phyloP scores from a whole-genome alignment of 2,888 invertebrate species.

The Seira ritae region DNA sequence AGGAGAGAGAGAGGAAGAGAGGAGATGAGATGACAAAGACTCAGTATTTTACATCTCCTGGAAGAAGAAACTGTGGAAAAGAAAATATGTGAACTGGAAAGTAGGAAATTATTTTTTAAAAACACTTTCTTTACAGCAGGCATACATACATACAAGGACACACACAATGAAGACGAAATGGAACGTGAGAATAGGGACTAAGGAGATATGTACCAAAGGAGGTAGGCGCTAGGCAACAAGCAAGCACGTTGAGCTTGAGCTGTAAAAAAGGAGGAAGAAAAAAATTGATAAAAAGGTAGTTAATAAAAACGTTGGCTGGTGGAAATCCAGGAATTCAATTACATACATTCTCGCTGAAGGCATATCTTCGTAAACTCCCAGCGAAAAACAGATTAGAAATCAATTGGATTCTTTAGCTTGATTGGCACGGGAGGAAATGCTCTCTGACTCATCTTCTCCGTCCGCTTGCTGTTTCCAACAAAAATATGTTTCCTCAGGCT shows the following conservation, averaged over 20 bases:
- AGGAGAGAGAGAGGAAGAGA: not conserved
- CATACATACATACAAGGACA: too few relatives aligned
- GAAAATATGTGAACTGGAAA: not conserved
- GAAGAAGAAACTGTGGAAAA: not conserved
- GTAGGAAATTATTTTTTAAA: too few relatives aligned
- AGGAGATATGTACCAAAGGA: too few relatives aligned
- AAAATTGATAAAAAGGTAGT: not conserved
- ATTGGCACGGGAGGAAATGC: not conserved
- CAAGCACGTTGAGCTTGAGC: too few relatives aligned
- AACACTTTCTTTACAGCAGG: too few relatives aligned
- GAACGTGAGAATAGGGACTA: too few relatives aligned
- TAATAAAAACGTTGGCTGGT: not conserved
- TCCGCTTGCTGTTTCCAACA: too few relatives aligned
- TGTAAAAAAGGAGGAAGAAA: too few relatives aligned
- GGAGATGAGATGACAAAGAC: not conserved
- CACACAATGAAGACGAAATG: too few relatives aligned
- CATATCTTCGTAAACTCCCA: not conserved
- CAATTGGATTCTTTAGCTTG: not conserved
- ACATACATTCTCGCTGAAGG: not conserved
- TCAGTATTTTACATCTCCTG: not conserved
- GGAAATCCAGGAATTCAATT: slow-evolving; percentile 3
- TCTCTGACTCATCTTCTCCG: too few relatives aligned
- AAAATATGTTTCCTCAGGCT: not conserved
- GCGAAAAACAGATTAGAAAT: slow-evolving; percentile 1
- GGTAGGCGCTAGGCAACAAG: too few relatives aligned